Evolutionary conservation across 30 jellyfish, hydroid and myxozoan species (phyloP).

Genomic region (Aurelia coerulea): DNA sequence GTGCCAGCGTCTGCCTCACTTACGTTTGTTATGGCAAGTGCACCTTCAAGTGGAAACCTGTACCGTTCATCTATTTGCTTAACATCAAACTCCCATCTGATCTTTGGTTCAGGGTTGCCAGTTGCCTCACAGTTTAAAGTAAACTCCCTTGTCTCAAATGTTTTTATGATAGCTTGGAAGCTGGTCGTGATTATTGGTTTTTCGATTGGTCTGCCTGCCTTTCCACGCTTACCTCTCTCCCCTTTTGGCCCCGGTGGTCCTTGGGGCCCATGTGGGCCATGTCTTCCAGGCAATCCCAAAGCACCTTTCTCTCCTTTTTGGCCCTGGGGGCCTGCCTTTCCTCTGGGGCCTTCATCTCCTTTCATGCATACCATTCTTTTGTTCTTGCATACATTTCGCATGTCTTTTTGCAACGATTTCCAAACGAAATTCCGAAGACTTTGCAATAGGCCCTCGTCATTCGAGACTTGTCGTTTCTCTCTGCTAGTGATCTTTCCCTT

Average conservation of each 20-base stretch:
- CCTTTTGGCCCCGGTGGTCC: constrained; percentile 26
- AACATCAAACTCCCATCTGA: neutral
- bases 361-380: constrained; percentile 20
- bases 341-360: constrained; percentile 43
- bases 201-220: constrained; percentile 15
- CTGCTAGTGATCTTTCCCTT: too few relatives aligned
- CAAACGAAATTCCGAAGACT: too few relatives aligned
- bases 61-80: constrained; percentile 9
- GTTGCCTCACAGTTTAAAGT: constrained; percentile 19
- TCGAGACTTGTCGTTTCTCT: too few relatives aligned
- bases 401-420: too few relatives aligned
- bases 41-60: constrained; percentile 16
- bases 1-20: constrained; percentile 9
- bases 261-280: constrained; percentile 3
- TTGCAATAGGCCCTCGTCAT: too few relatives aligned
- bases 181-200: constrained; percentile 16
- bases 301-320: constrained; percentile 17
- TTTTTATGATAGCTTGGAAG: neutral
- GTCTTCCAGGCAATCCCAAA: constrained; percentile 3
- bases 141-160: constrained; percentile 2
- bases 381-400: neutral
- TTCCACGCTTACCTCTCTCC: constrained; percentile 28
- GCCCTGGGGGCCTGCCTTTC: constrained; percentile 37
- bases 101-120: constrained; percentile 23
- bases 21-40: neutral